A percentile compares a stretch with the other conserved stretches of the same genome.
These are phyloP conservation scores for Poeciliopsis gracilis DNA, from an alignment of 2,797 vertebrate species.

Conservation along the genomic window DNA sequence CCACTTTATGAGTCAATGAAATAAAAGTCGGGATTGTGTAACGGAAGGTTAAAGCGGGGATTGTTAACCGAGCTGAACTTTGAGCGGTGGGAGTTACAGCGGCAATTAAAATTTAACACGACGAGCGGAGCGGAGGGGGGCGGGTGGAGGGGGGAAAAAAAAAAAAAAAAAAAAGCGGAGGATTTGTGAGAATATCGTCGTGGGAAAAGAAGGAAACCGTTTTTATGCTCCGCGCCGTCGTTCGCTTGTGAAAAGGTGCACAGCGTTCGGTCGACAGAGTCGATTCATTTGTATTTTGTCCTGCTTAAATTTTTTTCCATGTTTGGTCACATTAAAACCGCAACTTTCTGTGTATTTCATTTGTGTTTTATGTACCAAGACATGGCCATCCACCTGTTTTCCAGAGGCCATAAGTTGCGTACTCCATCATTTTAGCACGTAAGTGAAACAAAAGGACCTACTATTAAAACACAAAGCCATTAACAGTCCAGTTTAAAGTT, in stretches of 20 bases:
- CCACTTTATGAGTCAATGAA: constrained; percentile 19
- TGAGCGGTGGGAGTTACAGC: background rate
- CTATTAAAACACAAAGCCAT: background rate
- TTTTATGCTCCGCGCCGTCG: background rate
- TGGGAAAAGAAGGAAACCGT: background rate
- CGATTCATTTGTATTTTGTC: background rate
- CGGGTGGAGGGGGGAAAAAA: too few species aligned
- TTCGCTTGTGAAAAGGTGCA: background rate
- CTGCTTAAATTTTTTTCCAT: background rate
- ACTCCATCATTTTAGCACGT: background rate
- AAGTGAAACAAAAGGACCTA: background rate
- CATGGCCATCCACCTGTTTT: background rate
- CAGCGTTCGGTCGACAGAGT: background rate
- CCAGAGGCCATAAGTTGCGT: background rate
- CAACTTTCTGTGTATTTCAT: background rate
- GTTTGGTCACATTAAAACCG: background rate
- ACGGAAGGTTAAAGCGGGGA: constrained; percentile 11
- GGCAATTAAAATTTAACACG: constrained; percentile 11
- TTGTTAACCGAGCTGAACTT: constrained; percentile 35
- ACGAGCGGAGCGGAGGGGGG: background rate
- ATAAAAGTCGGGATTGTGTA: constrained; percentile 14
- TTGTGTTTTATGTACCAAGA: background rate
- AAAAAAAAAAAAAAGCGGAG: background rate
- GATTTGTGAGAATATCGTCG: background rate
- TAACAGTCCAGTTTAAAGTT: background rate